A percentile compares a stretch with the other conserved stretches of the same genome.
Conservation (phyloP, 2,797 vertebrate genomes). For the Sebastes dallii region DNA sequence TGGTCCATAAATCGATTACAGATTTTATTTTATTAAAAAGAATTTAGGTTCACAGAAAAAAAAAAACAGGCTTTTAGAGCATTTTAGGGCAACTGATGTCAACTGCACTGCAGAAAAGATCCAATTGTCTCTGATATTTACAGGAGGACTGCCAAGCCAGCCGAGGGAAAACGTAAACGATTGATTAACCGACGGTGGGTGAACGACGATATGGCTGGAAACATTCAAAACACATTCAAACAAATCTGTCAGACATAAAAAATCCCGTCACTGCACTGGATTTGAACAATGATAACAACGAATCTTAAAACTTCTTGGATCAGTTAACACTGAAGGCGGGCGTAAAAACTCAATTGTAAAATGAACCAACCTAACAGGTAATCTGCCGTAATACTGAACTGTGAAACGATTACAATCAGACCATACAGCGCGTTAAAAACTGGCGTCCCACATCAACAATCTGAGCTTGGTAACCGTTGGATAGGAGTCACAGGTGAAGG, state of each 20-base stretch:
- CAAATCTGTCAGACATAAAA: constrained; percentile 62
- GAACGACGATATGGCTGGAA: constrained; percentile 58
- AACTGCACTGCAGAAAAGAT: constrained; percentile 77
- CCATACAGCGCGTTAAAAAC: constrained; percentile 54
- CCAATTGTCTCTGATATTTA: constrained; percentile 86
- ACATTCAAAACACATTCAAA: constrained; percentile 76
- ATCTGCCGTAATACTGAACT: constrained; percentile 58
- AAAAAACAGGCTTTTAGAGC: constrained; percentile 85
- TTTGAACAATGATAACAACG: constrained; percentile 54
- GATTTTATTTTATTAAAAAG: constrained; percentile 84
- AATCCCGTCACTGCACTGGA: constrained; percentile 67
- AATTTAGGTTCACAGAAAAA: constrained; percentile 81
- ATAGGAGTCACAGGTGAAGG: constrained; percentile 56
- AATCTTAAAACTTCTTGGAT: constrained; percentile 34
- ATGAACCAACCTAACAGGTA: constrained; percentile 43
- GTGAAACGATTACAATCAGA: constrained; percentile 66
- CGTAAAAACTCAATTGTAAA: constrained; percentile 28
- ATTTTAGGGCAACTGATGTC: constrained; percentile 92
- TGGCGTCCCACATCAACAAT: constrained; percentile 54
- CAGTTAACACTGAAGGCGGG: constrained; percentile 54
- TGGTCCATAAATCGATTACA: constrained; percentile 75
- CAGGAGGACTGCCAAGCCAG: constrained; percentile 93
- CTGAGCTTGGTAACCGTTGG: constrained; percentile 52
- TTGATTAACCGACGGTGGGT: constrained; percentile 68
- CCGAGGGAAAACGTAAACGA: constrained; percentile 82